phyloP scores from a whole-genome alignment of 2,113 vertebrate genomes.

The Corythoichthys intestinalis region DNA sequence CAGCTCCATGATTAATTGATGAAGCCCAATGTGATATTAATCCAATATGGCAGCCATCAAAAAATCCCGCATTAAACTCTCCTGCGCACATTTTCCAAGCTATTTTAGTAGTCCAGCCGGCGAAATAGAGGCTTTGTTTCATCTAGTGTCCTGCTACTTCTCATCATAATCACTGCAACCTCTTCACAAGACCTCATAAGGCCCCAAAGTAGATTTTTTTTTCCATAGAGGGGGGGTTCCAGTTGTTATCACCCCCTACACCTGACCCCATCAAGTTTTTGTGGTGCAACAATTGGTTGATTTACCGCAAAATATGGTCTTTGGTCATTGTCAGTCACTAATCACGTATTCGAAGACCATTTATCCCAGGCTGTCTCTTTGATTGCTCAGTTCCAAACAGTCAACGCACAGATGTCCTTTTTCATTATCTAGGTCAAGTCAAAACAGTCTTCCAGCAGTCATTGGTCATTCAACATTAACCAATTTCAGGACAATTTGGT shows the following conservation, averaged over 20 bases:
- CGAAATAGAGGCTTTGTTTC: not conserved
- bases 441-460: not conserved
- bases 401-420: not conserved
- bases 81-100: constrained; percentile 12
- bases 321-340: too few relatives aligned
- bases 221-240: not conserved
- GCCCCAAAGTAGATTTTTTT: not conserved
- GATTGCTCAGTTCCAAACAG: not conserved
- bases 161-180: constrained; percentile 2
- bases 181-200: not conserved
- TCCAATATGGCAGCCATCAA: constrained; percentile 15
- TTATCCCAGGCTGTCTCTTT: not conserved
- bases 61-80: constrained; percentile 7
- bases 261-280: too few relatives aligned
- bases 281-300: too few relatives aligned
- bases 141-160: constrained; percentile 4
- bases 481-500: too few relatives aligned
- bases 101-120: not conserved
- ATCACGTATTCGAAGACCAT: not conserved
- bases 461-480: too few relatives aligned
- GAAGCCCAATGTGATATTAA: constrained; percentile 17
- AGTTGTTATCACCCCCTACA: too few relatives aligned
- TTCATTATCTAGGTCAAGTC: not conserved
- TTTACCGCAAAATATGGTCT: not conserved
- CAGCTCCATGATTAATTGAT: constrained; percentile 21